These are phyloP conservation scores for Eurystomus glaucurus DNA, from an alignment of 2,797 vertebrate genomes.

Conservation along the genomic window DNA sequence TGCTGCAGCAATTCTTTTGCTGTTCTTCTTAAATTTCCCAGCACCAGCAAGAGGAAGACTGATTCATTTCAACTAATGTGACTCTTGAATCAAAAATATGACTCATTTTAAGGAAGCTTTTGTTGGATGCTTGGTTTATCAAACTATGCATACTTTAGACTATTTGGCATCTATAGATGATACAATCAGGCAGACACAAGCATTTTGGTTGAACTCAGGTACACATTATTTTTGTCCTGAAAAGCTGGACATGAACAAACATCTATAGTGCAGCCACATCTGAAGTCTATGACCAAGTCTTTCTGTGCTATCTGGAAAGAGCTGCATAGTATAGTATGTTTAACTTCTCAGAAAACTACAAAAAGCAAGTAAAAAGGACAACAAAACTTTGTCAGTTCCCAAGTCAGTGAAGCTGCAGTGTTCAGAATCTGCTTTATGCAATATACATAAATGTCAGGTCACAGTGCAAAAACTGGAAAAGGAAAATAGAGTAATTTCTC, in stretches of 20 bases:
- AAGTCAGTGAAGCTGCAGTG: not conserved
- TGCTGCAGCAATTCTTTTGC: constrained; percentile 61
- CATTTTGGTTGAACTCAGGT: constrained; percentile 52
- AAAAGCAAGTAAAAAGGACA: constrained; percentile 15
- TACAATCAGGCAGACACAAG: constrained; percentile 32
- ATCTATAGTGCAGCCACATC: not conserved
- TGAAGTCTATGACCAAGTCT: not conserved
- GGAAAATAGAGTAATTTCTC: constrained; percentile 58
- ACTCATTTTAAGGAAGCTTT: constrained; percentile 76
- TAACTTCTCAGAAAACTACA: not conserved
- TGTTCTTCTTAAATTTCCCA: constrained; percentile 59
- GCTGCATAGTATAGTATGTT: not conserved
- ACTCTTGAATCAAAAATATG: constrained; percentile 73
- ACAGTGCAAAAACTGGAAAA: constrained; percentile 39
- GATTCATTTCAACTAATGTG: constrained; percentile 73
- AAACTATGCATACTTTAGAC: constrained; percentile 65
- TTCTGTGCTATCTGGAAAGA: constrained; percentile 1
- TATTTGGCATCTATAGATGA: constrained; percentile 52
- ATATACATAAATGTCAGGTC: constrained; percentile 59
- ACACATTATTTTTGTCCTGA: not conserved
- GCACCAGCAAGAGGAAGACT: constrained; percentile 67
- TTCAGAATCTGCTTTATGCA: constrained; percentile 45
- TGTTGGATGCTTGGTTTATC: constrained; percentile 66
- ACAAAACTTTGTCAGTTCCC: not conserved
- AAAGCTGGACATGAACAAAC: constrained; percentile 23